phyloP scores from a whole-genome alignment of 1,140 invertebrate genomes.

The Drosophila melanica region DNA sequence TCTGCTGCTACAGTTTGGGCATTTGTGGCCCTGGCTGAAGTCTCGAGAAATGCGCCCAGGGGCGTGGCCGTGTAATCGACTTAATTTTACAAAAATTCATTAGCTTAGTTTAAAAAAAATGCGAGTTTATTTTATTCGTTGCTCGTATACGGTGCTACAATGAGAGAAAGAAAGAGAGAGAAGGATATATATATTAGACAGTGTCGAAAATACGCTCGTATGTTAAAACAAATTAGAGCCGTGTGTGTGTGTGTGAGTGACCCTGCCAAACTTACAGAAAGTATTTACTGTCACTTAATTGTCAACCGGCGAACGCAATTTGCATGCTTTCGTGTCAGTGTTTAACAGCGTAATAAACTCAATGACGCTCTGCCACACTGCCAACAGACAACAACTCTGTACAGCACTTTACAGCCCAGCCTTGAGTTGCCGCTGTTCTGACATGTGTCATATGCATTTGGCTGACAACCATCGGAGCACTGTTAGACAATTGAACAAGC shows the following conservation, averaged over 20 bases:
- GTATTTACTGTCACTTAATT: conserved; percentile 77
- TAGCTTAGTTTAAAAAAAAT: conserved; percentile 61
- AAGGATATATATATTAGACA: not conserved
- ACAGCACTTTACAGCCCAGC: conserved; percentile 28
- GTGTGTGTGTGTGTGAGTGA: conserved; percentile 6
- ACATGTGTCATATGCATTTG: conserved; percentile 78
- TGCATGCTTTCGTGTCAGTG: conserved; percentile 22
- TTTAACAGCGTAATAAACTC: conserved; percentile 44
- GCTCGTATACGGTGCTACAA: conserved; percentile 63
- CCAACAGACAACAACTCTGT: conserved; percentile 21
- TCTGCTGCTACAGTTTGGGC: conserved; percentile 49
- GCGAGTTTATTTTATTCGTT: conserved; percentile 74
- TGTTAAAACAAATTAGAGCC: conserved; percentile 32
- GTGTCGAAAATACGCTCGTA: conserved; percentile 8
- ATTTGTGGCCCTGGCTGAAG: conserved; percentile 43
- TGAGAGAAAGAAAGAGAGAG: conserved; percentile 3
- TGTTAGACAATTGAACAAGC: conserved; percentile 51
- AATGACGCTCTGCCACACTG: conserved; percentile 58
- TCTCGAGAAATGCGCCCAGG: conserved; percentile 37
- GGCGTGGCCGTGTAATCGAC: conserved; percentile 18
- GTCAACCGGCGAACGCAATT: conserved; percentile 57
- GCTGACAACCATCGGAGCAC: conserved; percentile 41
- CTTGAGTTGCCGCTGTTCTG: conserved; percentile 31
- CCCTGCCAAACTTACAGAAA: conserved; percentile 45
- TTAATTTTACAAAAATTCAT: conserved; percentile 51